phyloP scores from a whole-genome alignment of 2,888 invertebrate species.

The Sialis lutaria region DNA sequence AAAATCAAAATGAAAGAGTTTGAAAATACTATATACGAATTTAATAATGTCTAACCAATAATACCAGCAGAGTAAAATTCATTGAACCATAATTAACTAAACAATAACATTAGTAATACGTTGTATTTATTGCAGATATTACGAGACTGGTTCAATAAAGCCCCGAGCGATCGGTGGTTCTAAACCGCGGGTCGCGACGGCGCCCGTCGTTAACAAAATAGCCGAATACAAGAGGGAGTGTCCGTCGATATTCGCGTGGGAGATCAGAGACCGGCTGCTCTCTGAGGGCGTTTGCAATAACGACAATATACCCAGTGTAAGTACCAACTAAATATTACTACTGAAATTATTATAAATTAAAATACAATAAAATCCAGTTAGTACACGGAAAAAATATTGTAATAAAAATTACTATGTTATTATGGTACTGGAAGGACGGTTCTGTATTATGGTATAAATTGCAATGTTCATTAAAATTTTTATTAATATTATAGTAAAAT shows the following conservation, averaged over 20 bases:
- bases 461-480: too few relatives aligned
- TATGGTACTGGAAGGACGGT: too few relatives aligned
- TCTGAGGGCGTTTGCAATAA: constrained; percentile 92
- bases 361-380: too few relatives aligned
- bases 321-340: too few relatives aligned
- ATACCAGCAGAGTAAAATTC: background rate
- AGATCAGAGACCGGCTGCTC: constrained; percentile 85
- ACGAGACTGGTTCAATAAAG: constrained; percentile 95
- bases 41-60: background rate
- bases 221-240: constrained; percentile 95
- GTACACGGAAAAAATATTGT: too few relatives aligned
- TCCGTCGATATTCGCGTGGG: constrained; percentile 98
- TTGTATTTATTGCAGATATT: constrained; percentile 52
- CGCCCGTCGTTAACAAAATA: constrained; percentile 85
- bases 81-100: background rate
- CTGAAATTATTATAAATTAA: too few relatives aligned
- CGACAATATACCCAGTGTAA: constrained; percentile 96
- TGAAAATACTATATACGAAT: background rate
- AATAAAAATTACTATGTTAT: too few relatives aligned
- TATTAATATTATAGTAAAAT: too few relatives aligned
- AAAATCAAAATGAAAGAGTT: background rate
- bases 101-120: background rate
- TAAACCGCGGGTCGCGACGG: constrained; percentile 88
- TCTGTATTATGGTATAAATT: too few relatives aligned
- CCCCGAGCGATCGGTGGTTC: constrained; percentile 95